phyloP scores from a whole-genome alignment of 2,113 vertebrate species.

The Bos javanicus region DNA sequence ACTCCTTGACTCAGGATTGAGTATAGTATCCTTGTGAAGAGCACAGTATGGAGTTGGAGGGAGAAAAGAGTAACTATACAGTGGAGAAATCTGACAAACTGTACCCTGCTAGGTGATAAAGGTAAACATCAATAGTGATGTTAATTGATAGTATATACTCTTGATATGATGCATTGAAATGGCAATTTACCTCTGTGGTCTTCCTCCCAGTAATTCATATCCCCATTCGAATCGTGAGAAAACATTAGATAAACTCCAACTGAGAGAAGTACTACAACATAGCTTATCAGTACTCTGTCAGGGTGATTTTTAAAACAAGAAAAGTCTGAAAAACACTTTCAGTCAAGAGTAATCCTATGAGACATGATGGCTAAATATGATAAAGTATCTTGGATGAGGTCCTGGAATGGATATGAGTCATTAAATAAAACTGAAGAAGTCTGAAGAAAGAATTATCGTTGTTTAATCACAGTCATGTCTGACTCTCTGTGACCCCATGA shows the following conservation, averaged over 20 bases:
- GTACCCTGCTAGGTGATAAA: background rate
- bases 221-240: background rate
- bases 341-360: background rate
- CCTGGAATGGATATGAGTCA: background rate
- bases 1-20: background rate
- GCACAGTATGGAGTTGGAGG: background rate
- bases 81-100: background rate
- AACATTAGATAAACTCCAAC: background rate
- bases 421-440: background rate
- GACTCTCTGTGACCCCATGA: background rate
- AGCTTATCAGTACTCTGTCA: background rate
- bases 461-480: background rate
- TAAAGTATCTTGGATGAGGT: background rate
- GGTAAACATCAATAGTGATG: background rate
- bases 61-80: background rate
- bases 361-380: background rate
- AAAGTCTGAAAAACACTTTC: background rate
- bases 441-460: background rate
- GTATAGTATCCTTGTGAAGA: background rate
- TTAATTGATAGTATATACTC: background rate
- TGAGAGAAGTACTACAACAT: background rate
- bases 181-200: background rate
- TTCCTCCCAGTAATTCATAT: background rate
- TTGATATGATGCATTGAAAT: background rate
- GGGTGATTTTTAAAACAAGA: background rate